These are phyloP conservation scores for honey bee (Apis mellifera) DNA, from an alignment of 1,140 invertebrate species.

Conservation along the genomic window Amel_HAv3.1 CM009938.2:4808001-4808500, in stretches of 20 bases:
- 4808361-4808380: slow-evolving; percentile 20
- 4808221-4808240: background rate
- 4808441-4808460: too few species aligned
- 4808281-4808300: slow-evolving; percentile 13
- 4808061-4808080: background rate
- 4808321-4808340: slow-evolving; percentile 8
- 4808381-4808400: too few species aligned
- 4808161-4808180: background rate
- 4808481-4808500: too few species aligned
- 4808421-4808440: too few species aligned
- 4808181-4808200: slow-evolving; percentile 30
- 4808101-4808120: too few species aligned
- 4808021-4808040: background rate
- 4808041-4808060: background rate
- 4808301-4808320: slow-evolving; percentile 15
- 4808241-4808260: slow-evolving; percentile 30
- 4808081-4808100: background rate
- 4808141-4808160: background rate
- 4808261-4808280: slow-evolving; percentile 3
- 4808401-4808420: too few species aligned
- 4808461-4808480: too few species aligned
- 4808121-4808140: background rate
- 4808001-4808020: slow-evolving; percentile 44
- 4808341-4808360: slow-evolving; percentile 37
- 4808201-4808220: slow-evolving; percentile 5